These are phyloP conservation scores for Nettapus auritus DNA, from an alignment of 2,113 vertebrate species.

Conservation along the genomic window DNA sequence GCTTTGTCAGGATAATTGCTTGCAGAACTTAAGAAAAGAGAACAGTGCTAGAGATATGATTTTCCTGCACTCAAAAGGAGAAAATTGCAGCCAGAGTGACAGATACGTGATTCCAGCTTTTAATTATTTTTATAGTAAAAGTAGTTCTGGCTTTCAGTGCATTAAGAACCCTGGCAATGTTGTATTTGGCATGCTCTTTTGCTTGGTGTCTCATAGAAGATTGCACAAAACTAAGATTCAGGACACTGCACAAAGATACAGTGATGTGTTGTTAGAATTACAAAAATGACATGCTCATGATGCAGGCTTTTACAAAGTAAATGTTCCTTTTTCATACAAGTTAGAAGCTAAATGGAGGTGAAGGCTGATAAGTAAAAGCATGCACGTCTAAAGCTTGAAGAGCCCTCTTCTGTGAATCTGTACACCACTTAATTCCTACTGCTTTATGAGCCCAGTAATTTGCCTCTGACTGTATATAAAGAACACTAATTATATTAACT, in stretches of 20 bases:
- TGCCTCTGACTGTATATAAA: not conserved
- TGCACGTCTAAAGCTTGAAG: not conserved
- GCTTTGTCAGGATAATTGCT: not conserved
- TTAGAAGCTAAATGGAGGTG: not conserved
- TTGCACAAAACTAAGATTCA: not conserved
- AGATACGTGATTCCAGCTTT: not conserved
- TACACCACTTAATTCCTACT: not conserved
- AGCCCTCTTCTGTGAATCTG: not conserved
- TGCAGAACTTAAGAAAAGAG: not conserved
- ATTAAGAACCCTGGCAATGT: not conserved
- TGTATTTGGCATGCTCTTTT: not conserved
- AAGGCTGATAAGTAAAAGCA: not conserved
- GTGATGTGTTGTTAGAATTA: not conserved
- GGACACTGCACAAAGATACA: not conserved
- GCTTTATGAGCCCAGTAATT: not conserved
- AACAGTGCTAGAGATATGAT: not conserved
- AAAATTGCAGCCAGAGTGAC: not conserved
- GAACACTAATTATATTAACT: not conserved
- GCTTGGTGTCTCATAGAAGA: not conserved
- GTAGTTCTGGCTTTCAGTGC: not conserved
- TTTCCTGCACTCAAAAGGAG: not conserved
- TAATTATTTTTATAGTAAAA: not conserved
- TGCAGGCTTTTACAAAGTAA: not conserved
- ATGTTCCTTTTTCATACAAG: not conserved
- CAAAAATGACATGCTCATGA: not conserved